Evolutionary conservation across 1,140 invertebrate genomes (phyloP).

Genomic region (Pentalonia nigronervosa): DNA sequence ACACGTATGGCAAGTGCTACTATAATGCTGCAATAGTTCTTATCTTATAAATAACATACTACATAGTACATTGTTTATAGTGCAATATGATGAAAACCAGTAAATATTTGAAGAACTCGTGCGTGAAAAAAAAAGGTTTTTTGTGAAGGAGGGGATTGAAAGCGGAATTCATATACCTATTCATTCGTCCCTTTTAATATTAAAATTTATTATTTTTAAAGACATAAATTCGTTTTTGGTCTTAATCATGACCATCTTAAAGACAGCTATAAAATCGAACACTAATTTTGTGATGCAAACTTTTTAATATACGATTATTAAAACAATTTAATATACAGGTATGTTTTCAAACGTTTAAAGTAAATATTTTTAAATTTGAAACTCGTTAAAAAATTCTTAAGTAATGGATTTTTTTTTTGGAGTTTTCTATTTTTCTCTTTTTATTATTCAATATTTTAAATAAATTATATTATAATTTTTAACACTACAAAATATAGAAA

Average conservation of each 20-base stretch:
- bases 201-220: not conserved
- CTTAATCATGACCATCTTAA: not conserved
- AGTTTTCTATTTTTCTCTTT: too few species aligned
- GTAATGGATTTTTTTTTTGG: too few species aligned
- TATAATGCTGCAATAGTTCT: not conserved
- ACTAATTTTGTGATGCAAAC: not conserved
- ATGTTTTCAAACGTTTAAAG: not conserved
- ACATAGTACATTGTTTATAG: not conserved
- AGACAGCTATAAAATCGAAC: not conserved
- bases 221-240: not conserved
- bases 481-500: too few species aligned
- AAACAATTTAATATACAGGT: not conserved
- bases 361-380: not conserved
- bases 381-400: too few species aligned
- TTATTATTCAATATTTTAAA: too few species aligned
- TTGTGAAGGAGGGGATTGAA: not conserved
- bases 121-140: not conserved
- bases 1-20: not conserved
- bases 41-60: slow-evolving; percentile 29
- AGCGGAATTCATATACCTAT: not conserved
- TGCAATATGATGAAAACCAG: not conserved
- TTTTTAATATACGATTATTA: not conserved
- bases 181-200: not conserved
- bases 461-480: too few species aligned
- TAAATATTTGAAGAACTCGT: slow-evolving; percentile 20